A percentile compares a stretch with the other conserved stretches of the same genome.
phyloP scores from a whole-genome alignment of 2,888 invertebrate species.

The Gandaritis pyraliata region DNA sequence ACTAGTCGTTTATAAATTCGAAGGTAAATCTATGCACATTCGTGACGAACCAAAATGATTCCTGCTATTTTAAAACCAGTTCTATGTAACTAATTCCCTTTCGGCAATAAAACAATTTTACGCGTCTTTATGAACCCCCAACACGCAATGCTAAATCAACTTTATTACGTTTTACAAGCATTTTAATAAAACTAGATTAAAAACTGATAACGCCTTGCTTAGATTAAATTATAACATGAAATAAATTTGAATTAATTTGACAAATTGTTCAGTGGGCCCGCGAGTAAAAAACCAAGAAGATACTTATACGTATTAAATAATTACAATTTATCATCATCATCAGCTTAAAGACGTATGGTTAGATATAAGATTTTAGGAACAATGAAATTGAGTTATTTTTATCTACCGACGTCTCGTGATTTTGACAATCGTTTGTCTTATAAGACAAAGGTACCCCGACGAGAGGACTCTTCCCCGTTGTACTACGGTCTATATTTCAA shows the following conservation, averaged over 20 bases:
- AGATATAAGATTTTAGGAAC: no score
- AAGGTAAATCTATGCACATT: no score
- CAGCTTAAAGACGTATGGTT: no score
- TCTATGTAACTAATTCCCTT: neutral
- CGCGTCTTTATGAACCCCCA: slow-evolving; percentile 2
- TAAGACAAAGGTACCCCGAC: neutral
- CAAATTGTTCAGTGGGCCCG: slow-evolving; percentile 2
- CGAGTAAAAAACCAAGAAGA: no score
- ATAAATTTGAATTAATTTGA: slow-evolving; percentile 5
- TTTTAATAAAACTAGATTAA: slow-evolving; percentile 21
- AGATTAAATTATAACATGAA: slow-evolving; percentile 6
- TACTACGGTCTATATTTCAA: neutral
- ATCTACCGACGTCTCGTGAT: no score
- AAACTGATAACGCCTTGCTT: slow-evolving; percentile 14
- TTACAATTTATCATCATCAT: no score
- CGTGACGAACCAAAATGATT: neutral
- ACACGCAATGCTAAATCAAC: slow-evolving; percentile 18
- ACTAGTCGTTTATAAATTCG: no score
- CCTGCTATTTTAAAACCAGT: neutral
- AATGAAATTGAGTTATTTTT: no score
- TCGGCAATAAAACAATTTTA: slow-evolving; percentile 6
- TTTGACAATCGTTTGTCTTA: no score
- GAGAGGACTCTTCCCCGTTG: neutral
- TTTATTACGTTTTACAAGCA: slow-evolving; percentile 21
- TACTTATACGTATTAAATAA: no score